phyloP scores from a whole-genome alignment of 1,140 invertebrate genomes.

The Drosophila persimilis region DNA sequence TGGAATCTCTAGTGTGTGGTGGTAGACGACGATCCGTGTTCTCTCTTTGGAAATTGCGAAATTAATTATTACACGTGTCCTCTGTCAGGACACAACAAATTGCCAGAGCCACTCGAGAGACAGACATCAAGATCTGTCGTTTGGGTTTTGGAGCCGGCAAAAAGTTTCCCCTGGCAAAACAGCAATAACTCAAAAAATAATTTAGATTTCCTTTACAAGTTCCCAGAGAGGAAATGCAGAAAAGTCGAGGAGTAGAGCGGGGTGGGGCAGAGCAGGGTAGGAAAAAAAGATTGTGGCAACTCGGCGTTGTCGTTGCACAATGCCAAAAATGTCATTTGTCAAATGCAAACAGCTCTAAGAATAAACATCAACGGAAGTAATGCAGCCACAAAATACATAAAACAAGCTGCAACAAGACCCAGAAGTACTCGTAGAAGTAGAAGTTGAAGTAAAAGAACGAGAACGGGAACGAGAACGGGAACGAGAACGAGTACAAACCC shows the following conservation, averaged over 20 bases:
- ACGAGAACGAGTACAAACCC: constrained; percentile 5
- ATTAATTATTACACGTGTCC: constrained; percentile 75
- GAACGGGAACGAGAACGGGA: constrained; percentile 1
- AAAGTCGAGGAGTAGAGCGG: background rate
- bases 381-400: constrained; percentile 79
- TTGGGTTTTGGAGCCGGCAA: constrained; percentile 4
- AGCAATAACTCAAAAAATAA: constrained; percentile 77
- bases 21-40: background rate
- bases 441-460: background rate
- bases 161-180: constrained; percentile 39
- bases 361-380: constrained; percentile 80
- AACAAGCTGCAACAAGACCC: constrained; percentile 63
- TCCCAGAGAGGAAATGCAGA: constrained; percentile 2
- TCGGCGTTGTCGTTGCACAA: constrained; percentile 63
- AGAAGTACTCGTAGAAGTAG: constrained; percentile 2
- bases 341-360: constrained; percentile 79
- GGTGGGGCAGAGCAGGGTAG: background rate
- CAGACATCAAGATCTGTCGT: constrained; percentile 22
- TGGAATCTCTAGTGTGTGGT: background rate
- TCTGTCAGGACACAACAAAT: constrained; percentile 61
- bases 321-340: constrained; percentile 80
- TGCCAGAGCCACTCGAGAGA: constrained; percentile 27
- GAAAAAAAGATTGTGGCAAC: constrained; percentile 41
- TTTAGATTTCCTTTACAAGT: constrained; percentile 70
- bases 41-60: constrained; percentile 17